Evolutionary conservation across 2,113 vertebrate genomes (phyloP), one percentile per base, ranked within the genome.

Genomic region (Ovis canadensis): DNA sequence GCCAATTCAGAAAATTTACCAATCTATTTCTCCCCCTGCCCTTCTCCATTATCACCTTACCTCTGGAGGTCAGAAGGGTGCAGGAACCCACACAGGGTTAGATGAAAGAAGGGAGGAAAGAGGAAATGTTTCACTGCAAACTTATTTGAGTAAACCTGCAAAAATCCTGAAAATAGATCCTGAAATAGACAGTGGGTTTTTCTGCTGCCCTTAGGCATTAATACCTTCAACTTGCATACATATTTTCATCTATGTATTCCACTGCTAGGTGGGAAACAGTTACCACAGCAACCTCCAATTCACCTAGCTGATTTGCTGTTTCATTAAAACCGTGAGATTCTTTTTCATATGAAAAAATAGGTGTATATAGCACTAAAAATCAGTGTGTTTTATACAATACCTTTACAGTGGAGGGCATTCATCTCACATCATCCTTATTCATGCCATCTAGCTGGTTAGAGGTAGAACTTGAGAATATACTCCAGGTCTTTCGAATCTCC

Each of bases 131-230:
- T 86, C 21, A 36, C 36, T 64, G 33, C 12, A 88, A 81, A n/a
- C 15, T 11, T 71, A 82, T 93, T 82, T 95, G 55, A 31, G 31
- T 88, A 82, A 94, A 96, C 64, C 52, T 92, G 15, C 10, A 96
- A 23, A 93, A 57, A 54, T 95, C 29, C 59, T 95, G 84, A 94
- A 94, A 97, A 96, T 74, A 94, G 27, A 97, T 60, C 27, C 15
- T 84, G 19, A 96, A 90, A 90, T 95, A 92, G 43, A 71, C 27
- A 64, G 33, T 64, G 27, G 14, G 10, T 94, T 92, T 92, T 57
- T 85, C 55, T 87, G 33, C 55, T 92, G 23, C 50, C 45, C 77
- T 95, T 33, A 33, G 54, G 36, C 67, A 67, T 40, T 64, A 43
- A 93, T 84, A 78, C 57, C 45, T 94, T 92, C 57, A 95, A 86